These are phyloP conservation scores for Ptychobarbus kaznakovi DNA, from an alignment of 2,797 vertebrate genomes.

Conservation along the genomic window DNA sequence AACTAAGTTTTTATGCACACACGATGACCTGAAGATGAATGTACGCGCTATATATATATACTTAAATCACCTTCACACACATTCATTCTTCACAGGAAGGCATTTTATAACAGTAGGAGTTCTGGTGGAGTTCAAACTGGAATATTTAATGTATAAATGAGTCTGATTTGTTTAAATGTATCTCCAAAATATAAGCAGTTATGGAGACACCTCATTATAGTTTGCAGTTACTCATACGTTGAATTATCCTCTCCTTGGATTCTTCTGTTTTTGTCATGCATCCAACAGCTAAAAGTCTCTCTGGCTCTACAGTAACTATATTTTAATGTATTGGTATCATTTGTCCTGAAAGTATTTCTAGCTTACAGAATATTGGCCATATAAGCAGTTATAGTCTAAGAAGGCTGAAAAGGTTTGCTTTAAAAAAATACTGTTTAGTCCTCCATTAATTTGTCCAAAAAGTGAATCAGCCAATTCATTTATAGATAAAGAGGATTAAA, in stretches of 20 bases:
- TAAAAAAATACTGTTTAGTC: not conserved
- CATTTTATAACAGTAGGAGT: not conserved
- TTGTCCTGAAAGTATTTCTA: constrained; percentile 11
- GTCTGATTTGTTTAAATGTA: not conserved
- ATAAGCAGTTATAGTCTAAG: not conserved
- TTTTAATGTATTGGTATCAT: constrained; percentile 1
- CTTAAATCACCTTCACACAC: not conserved
- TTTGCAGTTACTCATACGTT: not conserved
- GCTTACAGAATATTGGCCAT: constrained; percentile 20
- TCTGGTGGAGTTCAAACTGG: not conserved
- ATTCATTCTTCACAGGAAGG: not conserved
- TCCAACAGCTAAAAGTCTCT: constrained; percentile 23
- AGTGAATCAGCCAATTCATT: not conserved
- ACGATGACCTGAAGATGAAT: not conserved
- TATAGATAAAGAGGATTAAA: constrained; percentile 6
- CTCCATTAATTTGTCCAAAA: not conserved
- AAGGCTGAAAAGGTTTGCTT: not conserved
- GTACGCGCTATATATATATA: not conserved
- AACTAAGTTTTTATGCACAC: not conserved
- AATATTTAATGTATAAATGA: not conserved
- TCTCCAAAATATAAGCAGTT: not conserved
- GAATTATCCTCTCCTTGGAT: not conserved
- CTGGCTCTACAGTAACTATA: constrained; percentile 5
- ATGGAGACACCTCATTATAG: not conserved
- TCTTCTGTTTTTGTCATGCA: not conserved